Percentiles rank a stretch among this genome's conserved stretches.
Evolutionary conservation across 1,140 invertebrate genomes (phyloP).

Genomic region (Cydia amplana): DNA sequence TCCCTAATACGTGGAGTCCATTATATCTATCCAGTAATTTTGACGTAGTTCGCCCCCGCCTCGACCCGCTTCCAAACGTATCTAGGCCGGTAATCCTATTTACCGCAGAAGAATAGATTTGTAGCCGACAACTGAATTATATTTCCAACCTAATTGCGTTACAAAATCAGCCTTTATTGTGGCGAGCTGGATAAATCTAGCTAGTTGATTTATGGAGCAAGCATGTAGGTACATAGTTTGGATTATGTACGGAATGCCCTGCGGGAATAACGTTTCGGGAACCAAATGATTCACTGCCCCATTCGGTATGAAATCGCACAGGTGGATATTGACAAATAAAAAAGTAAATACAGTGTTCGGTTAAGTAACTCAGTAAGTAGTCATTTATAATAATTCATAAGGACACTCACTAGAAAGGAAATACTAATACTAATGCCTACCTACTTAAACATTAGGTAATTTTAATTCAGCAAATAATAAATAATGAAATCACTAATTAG

Average conservation of each 20-base stretch:
- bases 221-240: neutral
- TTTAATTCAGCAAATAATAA: no score
- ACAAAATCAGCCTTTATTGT: constrained; percentile 27
- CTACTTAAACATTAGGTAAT: no score
- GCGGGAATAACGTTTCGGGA: constrained; percentile 14
- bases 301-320: neutral
- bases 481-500: no score
- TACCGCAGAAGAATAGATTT: constrained; percentile 32
- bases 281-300: constrained; percentile 5
- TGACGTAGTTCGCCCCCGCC: constrained; percentile 26
- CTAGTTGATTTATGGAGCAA: constrained; percentile 11
- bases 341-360: no score
- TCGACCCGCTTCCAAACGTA: constrained; percentile 25
- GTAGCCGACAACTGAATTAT: constrained; percentile 35
- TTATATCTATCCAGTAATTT: constrained; percentile 33
- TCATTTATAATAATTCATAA: neutral
- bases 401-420: neutral
- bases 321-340: neutral
- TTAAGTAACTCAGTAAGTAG: no score
- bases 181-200: constrained; percentile 10
- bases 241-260: neutral
- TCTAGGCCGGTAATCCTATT: constrained; percentile 34
- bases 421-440: no score
- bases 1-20: constrained; percentile 29
- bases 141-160: constrained; percentile 36